phyloP scores from a whole-genome alignment of 2,797 vertebrate genomes.

The Synaphobranchus kaupii region DNA sequence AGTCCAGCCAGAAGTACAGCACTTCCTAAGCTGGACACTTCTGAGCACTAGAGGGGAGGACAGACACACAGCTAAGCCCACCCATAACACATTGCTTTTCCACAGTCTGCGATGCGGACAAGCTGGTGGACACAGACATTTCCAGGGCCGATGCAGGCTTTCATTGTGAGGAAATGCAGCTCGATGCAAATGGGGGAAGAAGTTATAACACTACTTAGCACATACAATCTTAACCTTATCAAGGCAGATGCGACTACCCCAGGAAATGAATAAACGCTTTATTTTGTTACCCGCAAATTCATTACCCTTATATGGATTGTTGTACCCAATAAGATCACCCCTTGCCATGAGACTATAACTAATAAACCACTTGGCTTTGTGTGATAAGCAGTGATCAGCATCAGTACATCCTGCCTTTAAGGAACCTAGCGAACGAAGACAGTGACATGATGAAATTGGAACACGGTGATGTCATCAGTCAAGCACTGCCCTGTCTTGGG shows the following conservation, averaged over 20 bases:
- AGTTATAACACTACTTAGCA: neutral
- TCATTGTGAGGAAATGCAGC: neutral
- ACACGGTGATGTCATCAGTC: neutral
- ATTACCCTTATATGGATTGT: neutral
- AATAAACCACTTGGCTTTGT: neutral
- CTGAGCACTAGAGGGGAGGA: neutral
- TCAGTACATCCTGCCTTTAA: neutral
- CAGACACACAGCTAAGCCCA: neutral
- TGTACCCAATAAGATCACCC: neutral
- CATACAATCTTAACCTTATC: neutral
- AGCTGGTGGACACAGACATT: neutral
- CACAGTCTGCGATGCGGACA: neutral
- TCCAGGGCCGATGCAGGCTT: neutral
- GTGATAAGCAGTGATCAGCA: neutral
- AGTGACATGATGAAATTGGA: neutral
- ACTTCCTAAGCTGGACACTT: constrained; percentile 67
- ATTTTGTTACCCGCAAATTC: neutral
- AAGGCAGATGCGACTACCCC: neutral
- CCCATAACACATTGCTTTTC: neutral
- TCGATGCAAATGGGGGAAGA: neutral
- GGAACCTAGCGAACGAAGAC: neutral
- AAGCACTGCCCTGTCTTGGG: neutral
- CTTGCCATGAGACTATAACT: too few relatives aligned
- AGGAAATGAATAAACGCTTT: neutral
- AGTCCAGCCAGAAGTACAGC: constrained; percentile 85